A percentile compares a stretch with the other conserved stretches of the same genome.
These are phyloP conservation scores for Callopanchax toddi DNA, from an alignment of 2,113 vertebrate genomes.

Conservation along the genomic window DNA sequence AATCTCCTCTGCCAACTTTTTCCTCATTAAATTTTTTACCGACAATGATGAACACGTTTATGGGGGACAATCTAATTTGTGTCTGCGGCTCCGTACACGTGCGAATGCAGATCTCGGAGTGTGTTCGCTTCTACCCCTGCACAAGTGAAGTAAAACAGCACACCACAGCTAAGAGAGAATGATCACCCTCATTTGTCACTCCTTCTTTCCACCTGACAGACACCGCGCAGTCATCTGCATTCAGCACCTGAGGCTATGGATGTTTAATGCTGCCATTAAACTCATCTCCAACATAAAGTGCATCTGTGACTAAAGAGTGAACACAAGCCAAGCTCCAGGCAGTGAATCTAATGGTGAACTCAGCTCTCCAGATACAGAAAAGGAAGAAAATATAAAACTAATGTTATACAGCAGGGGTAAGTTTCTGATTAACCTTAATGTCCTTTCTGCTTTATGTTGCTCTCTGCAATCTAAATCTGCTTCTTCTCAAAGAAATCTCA, in stretches of 20 bases:
- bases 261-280: conserved; percentile 77
- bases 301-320: conserved; percentile 76
- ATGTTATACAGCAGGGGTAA: conserved; percentile 51
- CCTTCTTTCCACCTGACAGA: conserved; percentile 64
- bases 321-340: conserved; percentile 67
- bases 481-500: conserved; percentile 6
- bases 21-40: conserved; percentile 37
- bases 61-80: conserved; percentile 19
- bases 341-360: conserved; percentile 62
- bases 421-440: conserved; percentile 60
- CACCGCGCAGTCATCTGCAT: conserved; percentile 70
- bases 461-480: too few species aligned
- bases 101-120: conserved; percentile 15
- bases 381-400: conserved; percentile 52
- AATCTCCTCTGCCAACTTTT: conserved; percentile 32
- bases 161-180: conserved; percentile 36
- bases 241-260: conserved; percentile 69
- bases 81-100: conserved; percentile 1
- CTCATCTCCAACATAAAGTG: conserved; percentile 72
- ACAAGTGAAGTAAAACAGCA: conserved; percentile 21
- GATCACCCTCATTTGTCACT: conserved; percentile 65
- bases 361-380: conserved; percentile 53
- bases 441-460: conserved; percentile 41
- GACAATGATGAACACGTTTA: conserved; percentile 39
- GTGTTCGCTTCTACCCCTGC: conserved; percentile 2